Base-by-base conservation (phyloP, 2,797 vertebrate genomes). In the Hydrocynus forskahlii region DNA sequence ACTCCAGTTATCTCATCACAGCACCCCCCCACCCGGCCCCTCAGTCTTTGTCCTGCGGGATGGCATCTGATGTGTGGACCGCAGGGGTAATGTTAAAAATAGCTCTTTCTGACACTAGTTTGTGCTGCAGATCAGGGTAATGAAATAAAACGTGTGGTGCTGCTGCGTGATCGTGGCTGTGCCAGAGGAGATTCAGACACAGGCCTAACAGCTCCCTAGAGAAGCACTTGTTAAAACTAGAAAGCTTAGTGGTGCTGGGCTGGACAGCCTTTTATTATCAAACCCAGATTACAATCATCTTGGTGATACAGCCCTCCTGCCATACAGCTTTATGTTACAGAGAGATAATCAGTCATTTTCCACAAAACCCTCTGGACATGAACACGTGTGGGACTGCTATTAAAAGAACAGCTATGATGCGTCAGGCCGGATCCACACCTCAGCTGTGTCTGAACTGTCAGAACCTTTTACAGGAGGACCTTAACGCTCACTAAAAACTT, bases 1-100 rank as follows among this genome's bases (percentile, higher is more conserved):
- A 43, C 40, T 43, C 40, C 40, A 8, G 8, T 43, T 43, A 8
- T 8, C 40, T 43, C 40, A 43, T 43, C 40, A 43, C 40, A 4
- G 8, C 40, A 43, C 8, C 40, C 40, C 40, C 40, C 4, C 40
- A 43, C n/a, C n/a, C n/a, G n/a, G n/a, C 8, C 40, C 40, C 40
- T 66, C 40, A 16, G 25, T 78, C 48, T n/a, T 71, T 86, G 23
- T 83, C 45, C 70, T 79, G 52, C 62, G 78, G 59, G 74, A 74
- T 57, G 54, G 17, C 19, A 66, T 71, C 60, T 84, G 83, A 35
- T 40, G 52, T 67, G 75, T 70, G 78, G 57, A 79, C 76, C 72
- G 73, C 78, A 70, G 59, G 79, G 38, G 43, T 48, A 40, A 55
- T 81, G 79, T 75, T 83, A 81, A 81, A 81, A 81, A 62, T 75